Evolutionary conservation across 1,140 invertebrate species (phyloP).

Genomic region (Euwallacea similis): DNA sequence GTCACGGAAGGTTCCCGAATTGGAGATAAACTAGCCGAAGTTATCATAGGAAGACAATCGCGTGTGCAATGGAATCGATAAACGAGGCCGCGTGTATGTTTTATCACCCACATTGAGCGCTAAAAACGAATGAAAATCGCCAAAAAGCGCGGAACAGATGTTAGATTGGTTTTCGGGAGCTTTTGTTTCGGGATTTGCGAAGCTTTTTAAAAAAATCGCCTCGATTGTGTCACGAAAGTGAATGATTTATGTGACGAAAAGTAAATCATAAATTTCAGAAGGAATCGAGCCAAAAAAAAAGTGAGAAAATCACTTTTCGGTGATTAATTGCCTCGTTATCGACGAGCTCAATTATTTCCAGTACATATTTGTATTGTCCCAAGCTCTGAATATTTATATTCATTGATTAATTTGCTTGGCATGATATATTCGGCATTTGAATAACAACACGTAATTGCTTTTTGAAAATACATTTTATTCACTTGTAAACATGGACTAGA

Average conservation of each 20-base stretch:
- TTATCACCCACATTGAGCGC: slow-evolving; percentile 43
- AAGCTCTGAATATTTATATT: background rate
- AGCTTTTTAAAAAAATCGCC: background rate
- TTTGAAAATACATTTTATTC: no score
- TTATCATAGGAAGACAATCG: slow-evolving; percentile 24
- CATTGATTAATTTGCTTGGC: background rate
- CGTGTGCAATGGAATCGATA: slow-evolving; percentile 18
- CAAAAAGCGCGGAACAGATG: slow-evolving; percentile 27
- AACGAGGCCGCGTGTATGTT: slow-evolving; percentile 35
- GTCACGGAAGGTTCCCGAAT: slow-evolving; percentile 8
- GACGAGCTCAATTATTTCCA: background rate
- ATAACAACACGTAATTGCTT: no score
- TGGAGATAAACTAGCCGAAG: slow-evolving; percentile 10
- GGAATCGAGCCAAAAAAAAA: background rate
- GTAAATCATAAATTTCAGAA: slow-evolving; percentile 4
- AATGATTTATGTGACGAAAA: slow-evolving; percentile 1
- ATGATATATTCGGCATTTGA: no score
- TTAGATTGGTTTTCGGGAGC: background rate
- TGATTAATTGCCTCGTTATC: slow-evolving; percentile 6
- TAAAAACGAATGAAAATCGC: slow-evolving; percentile 45
- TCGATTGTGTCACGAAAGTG: background rate
- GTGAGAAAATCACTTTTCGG: slow-evolving; percentile 4
- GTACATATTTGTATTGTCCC: slow-evolving; percentile 5
- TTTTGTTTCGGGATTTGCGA: background rate
- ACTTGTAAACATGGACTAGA: no score